A percentile compares a stretch with the other conserved stretches of the same genome.
These are phyloP conservation scores for Heterochromis multidens DNA, from an alignment of 2,113 vertebrate genomes.

Conservation along the genomic window DNA sequence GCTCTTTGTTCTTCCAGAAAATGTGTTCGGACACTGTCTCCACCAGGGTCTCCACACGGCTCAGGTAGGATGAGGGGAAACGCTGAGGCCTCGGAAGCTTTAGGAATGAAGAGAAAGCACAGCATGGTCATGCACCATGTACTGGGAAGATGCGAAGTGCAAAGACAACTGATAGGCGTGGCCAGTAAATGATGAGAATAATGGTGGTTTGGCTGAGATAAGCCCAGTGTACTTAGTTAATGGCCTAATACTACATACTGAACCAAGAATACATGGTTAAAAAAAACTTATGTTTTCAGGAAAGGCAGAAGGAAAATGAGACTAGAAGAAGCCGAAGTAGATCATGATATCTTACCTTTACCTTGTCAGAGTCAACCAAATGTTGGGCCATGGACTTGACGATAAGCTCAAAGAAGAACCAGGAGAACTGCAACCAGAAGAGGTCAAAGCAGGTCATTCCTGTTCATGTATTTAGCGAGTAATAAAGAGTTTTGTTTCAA, in stretches of 20 bases:
- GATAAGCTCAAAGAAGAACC: slow-evolving; percentile 96
- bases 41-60: slow-evolving; percentile 85
- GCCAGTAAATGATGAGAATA: not conserved
- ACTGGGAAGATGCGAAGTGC: not conserved
- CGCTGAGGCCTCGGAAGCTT: slow-evolving; percentile 86
- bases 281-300: not conserved
- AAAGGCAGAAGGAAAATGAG: not conserved
- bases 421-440: slow-evolving; percentile 83
- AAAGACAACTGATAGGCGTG: not conserved
- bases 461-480: not conserved
- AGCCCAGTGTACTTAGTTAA: no score
- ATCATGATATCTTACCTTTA: slow-evolving; percentile 75
- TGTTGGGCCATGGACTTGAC: slow-evolving; percentile 96
- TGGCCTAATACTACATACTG: no score
- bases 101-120: not conserved
- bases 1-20: slow-evolving; percentile 88
- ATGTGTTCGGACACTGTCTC: slow-evolving; percentile 90
- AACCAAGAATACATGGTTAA: not conserved
- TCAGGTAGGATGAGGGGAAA: slow-evolving; percentile 89
- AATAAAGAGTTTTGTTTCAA: not conserved
- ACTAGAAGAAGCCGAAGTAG: not conserved
- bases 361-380: slow-evolving; percentile 83
- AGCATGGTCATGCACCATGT: not conserved
- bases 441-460: not conserved
- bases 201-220: no score